Evolutionary conservation across 2,113 vertebrate genomes (phyloP).

Genomic region (Xerus inauris): DNA sequence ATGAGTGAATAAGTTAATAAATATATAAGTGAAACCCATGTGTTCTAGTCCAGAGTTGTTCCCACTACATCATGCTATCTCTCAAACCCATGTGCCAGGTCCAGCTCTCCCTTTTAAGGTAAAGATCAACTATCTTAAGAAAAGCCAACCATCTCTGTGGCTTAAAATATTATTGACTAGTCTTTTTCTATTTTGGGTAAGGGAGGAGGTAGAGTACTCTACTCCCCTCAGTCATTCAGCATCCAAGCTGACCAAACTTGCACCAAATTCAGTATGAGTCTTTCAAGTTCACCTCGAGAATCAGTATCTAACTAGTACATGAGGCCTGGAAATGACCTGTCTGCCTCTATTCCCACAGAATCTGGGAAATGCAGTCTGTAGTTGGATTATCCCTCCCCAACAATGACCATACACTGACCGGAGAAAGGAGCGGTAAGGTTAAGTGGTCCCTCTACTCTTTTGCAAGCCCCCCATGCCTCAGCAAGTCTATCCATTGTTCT

Average conservation of each 20-base stretch:
- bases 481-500: not conserved
- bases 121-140: not conserved
- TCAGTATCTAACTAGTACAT: not conserved
- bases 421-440: not conserved
- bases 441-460: not conserved
- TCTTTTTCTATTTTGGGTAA: not conserved
- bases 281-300: not conserved
- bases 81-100: not conserved
- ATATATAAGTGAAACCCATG: not conserved
- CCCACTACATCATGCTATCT: not conserved
- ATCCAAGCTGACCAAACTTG: not conserved
- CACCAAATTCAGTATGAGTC: not conserved
- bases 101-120: not conserved
- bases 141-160: not conserved
- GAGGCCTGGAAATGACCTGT: not conserved
- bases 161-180: not conserved
- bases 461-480: accelerated
- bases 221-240: not conserved
- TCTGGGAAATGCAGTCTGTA: not conserved
- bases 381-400: not conserved
- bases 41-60: not conserved
- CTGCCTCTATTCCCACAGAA: not conserved
- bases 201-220: not conserved
- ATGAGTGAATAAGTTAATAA: not conserved
- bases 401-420: not conserved